Conservation (phyloP, 2,888 invertebrate genomes). For the Serrognathus titanus region DNA sequence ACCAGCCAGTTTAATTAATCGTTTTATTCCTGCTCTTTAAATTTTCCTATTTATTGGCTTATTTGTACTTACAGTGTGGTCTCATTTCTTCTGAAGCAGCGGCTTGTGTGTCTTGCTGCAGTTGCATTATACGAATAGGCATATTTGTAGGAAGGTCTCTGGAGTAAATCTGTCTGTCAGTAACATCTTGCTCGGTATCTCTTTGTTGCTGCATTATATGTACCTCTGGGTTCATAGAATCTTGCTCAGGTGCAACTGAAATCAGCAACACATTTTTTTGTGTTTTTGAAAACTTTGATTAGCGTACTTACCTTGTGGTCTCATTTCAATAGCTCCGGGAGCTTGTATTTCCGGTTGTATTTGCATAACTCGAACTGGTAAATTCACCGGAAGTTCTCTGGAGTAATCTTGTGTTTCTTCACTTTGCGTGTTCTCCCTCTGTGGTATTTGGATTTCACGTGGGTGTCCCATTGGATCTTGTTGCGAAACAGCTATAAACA, state of each 20-base stretch:
- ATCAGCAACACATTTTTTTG: no score
- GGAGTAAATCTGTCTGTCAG: constrained; percentile 45
- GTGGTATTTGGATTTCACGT: background rate
- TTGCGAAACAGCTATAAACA: constrained; percentile 42
- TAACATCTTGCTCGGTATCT: constrained; percentile 42
- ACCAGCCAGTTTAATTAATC: no score
- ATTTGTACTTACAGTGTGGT: constrained; percentile 69
- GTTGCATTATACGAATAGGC: constrained; percentile 41
- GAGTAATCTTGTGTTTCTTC: background rate
- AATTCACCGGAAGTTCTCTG: background rate
- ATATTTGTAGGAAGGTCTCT: constrained; percentile 32
- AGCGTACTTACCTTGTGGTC: no score
- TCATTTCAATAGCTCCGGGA: no score
- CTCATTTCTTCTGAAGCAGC: constrained; percentile 60
- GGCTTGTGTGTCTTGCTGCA: constrained; percentile 43
- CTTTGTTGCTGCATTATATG: constrained; percentile 41
- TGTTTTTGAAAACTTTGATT: no score
- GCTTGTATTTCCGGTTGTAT: constrained; percentile 1
- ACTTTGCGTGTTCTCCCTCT: background rate
- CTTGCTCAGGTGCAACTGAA: no score
- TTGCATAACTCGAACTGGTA: constrained; percentile 23
- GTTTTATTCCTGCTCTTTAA: background rate
- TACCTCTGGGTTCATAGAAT: constrained; percentile 13
- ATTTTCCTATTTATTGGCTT: background rate
- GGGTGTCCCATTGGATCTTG: constrained; percentile 31